Evolutionary conservation across 37 sponge, comb jelly and placozoan genomes (phyloP).

Genomic region (Bolinopsis microptera): DNA sequence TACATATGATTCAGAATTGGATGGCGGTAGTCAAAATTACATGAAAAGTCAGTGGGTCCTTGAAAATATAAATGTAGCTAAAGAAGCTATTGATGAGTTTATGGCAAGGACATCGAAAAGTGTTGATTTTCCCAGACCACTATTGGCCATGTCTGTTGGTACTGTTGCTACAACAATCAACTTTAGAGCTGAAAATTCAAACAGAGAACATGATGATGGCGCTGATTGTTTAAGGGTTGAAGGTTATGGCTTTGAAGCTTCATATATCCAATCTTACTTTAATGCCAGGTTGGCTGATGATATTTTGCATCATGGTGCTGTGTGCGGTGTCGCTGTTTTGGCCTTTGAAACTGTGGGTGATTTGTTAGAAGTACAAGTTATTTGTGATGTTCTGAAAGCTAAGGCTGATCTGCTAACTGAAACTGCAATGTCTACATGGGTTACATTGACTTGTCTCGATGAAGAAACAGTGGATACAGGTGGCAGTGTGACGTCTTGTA

Average conservation of each 20-base stretch:
- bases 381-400: background rate
- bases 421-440: background rate
- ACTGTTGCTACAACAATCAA: background rate
- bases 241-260: background rate
- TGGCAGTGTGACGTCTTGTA: background rate
- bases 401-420: background rate
- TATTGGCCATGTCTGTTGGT: background rate
- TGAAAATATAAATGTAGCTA: background rate
- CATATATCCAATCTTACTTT: background rate
- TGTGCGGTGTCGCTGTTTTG: background rate
- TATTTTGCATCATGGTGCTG: background rate
- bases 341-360: background rate
- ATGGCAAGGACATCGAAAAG: background rate
- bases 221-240: background rate
- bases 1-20: background rate
- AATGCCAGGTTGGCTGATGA: background rate
- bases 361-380: background rate
- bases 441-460: background rate
- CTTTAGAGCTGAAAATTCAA: background rate
- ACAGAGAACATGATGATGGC: background rate
- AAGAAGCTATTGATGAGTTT: slow-evolving; percentile 4
- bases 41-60: background rate
- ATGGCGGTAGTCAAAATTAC: background rate
- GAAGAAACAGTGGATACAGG: background rate
- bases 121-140: background rate